Evolutionary conservation across 2,113 vertebrate species (phyloP), one percentile per base, ranked within the genome.

Genomic region (Baryphthengus martii): DNA sequence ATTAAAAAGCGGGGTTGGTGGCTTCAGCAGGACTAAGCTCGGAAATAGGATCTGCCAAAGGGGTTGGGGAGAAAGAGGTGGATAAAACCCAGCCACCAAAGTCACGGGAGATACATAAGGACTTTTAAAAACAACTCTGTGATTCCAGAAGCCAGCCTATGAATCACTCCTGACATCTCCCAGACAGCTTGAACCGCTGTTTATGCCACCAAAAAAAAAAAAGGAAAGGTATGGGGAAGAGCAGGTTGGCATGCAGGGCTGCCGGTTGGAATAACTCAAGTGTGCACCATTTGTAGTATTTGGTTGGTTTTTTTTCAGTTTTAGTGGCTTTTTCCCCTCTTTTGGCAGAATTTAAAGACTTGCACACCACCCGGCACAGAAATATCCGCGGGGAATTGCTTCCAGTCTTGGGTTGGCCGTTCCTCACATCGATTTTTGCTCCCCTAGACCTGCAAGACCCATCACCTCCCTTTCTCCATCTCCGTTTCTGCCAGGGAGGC

Each of bases 1-100:
- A 93, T 85, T 93, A 80, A 89, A 94, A 89, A 91, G 77, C 39
- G 5, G 35, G 19, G 39, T 39, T 24, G 58, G 31, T 76, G 62
- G 33, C 71, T 88, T 68, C 1, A 1, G 35, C 5, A 31, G 78
- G 58, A 61, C 82, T 52, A 39, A 91, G 13, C 74, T 47, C 58
- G 45, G 71, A 55, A 95, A 90, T 8, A 42, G 42, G 56, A 50
- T 62, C 25, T 1, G 4, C 45, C 45, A 21, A 37, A 55, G 31
- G 24, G 49, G 21, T n/a, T 5, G 2, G 35, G 19, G 67, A 85
- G 56, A 42, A 45, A 31, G 26, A 65, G 49, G 47, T 53, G 67
- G 83, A 68, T 52, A 53, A 95, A 78, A 89, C 13, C 35, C 44
- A 39, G 26, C 39, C 35, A 3, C 65, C 35, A n/a, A 39, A 63